phyloP scores from a whole-genome alignment of 1,140 invertebrate genomes.

The Drosophila jambulina region DNA sequence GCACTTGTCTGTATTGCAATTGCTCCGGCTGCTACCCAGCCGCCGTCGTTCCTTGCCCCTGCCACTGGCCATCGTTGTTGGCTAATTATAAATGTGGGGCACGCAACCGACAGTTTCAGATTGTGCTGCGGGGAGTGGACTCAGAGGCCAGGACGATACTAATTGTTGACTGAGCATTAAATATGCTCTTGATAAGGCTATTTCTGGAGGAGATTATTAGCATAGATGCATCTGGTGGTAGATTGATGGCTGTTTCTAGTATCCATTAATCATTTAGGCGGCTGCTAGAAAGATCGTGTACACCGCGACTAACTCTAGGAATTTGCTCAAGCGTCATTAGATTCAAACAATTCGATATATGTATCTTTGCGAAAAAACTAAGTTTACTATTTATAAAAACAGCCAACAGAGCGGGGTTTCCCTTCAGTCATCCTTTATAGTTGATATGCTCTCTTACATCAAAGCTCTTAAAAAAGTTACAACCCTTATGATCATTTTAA shows the following conservation, averaged over 20 bases:
- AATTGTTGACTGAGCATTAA: slow-evolving; percentile 44
- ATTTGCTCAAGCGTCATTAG: not conserved
- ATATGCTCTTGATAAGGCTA: slow-evolving; percentile 38
- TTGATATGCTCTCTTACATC: too few relatives aligned
- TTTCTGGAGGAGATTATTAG: slow-evolving; percentile 39
- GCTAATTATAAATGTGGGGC: slow-evolving; percentile 73
- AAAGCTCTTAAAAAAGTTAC: too few relatives aligned
- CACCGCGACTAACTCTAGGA: too few relatives aligned
- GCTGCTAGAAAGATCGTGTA: not conserved
- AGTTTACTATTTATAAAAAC: not conserved
- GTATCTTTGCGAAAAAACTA: not conserved
- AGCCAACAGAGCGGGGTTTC: too few relatives aligned
- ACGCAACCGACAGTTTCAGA: slow-evolving; percentile 61
- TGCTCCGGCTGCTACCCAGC: slow-evolving; percentile 27
- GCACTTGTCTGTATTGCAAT: slow-evolving; percentile 62
- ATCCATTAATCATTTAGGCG: slow-evolving; percentile 18
- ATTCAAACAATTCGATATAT: not conserved
- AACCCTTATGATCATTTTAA: too few relatives aligned
- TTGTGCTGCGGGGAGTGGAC: not conserved
- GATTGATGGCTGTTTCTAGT: slow-evolving; percentile 23
- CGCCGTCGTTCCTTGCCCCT: slow-evolving; percentile 10
- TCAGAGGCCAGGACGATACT: slow-evolving; percentile 24
- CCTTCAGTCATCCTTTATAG: too few relatives aligned
- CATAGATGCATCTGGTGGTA: slow-evolving; percentile 41
- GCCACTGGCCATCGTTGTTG: slow-evolving; percentile 28